Evolutionary conservation across 2,888 invertebrate genomes (phyloP), one percentile per base, ranked within the genome.

Genomic region (Volucella inanis): DNA sequence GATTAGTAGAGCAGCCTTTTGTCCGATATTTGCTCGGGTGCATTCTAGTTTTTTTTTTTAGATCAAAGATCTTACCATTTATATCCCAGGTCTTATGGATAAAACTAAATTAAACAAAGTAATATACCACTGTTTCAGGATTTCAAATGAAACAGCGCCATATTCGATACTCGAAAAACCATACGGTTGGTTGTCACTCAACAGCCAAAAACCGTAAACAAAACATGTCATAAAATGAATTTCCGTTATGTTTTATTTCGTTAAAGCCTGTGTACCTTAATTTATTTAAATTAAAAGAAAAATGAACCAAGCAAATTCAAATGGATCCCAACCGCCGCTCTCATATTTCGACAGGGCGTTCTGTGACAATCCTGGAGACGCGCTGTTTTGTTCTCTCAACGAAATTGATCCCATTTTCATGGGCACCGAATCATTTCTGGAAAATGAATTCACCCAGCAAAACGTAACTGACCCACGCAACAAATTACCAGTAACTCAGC

Each of bases 381-480:
- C 88, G 0, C 75, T 91, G 0, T 91, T 87, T 65, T 78, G 86
- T 0, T 77, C 78, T 0, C 68, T 91, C 0, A 88, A 91, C 50
- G 91, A 91, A 4, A 87, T 91, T 8, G 88, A 90, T 3, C 74
- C 89, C 0, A 12, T 79, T 22, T 88, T 88, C 6, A 52, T 88
- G 38, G 88, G 88, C 11, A 67, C 83, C 2, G 43, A 87, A 8
- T 67, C 76, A 4, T 62, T 74, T 0, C 45, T 55, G 2, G 49
- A 38, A 4, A 59, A 84, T 6, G 61, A 31, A 11, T 62, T 64
- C 1, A 41, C 43, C 71, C 9, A 3, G 76, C 12, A 22, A 78
- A 10, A 88, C 87, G 12, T 88, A 0, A 55, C 54, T 14, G 91
- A 91, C 88, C 92, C 92, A 0, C 89, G 92, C 0, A 91, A 84